Conservation (phyloP, 1,140 invertebrate species). For the Tachypleus tridentatus region DNA sequence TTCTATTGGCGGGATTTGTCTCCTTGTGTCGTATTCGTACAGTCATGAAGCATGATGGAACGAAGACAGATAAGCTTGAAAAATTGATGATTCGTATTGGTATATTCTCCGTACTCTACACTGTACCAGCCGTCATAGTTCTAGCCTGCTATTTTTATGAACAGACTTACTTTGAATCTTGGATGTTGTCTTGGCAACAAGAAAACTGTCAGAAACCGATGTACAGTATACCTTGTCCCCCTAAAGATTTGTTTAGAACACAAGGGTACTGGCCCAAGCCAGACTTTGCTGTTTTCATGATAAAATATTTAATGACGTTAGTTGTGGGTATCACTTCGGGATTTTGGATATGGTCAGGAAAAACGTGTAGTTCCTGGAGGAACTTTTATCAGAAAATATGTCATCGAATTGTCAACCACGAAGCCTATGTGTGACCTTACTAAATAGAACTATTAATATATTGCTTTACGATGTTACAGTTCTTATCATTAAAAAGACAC, state of each 20-base stretch:
- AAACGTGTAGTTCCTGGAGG: conserved; percentile 87
- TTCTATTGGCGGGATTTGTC: conserved; percentile 88
- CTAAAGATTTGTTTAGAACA: conserved; percentile 5
- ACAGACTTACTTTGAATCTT: conserved; percentile 66
- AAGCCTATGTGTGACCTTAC: conserved; percentile 62
- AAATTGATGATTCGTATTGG: conserved; percentile 97
- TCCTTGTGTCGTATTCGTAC: conserved; percentile 90
- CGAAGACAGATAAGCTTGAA: conserved; percentile 91
- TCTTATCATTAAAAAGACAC: too few relatives aligned
- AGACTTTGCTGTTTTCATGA: conserved; percentile 42
- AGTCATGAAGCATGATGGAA: conserved; percentile 89
- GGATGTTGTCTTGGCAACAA: conserved; percentile 83
- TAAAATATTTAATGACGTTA: conserved; percentile 51
- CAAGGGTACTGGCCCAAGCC: conserved; percentile 26
- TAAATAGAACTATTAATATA: too few relatives aligned
- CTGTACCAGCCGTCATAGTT: conserved; percentile 86
- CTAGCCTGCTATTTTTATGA: conserved; percentile 95
- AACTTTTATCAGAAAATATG: conserved; percentile 46
- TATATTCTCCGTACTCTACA: conserved; percentile 88
- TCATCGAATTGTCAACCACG: conserved; percentile 29
- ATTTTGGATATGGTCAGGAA: conserved; percentile 95
- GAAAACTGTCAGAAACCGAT: conserved; percentile 49
- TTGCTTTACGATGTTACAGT: too few relatives aligned
- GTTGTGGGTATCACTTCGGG: conserved; percentile 94
- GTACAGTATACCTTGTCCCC: conserved; percentile 33